Percentiles rank a stretch among this genome's conserved stretches.
These are phyloP conservation scores for Ecdyonurus torrentis DNA, from an alignment of 2,888 invertebrate species.

Conservation along the genomic window DNA sequence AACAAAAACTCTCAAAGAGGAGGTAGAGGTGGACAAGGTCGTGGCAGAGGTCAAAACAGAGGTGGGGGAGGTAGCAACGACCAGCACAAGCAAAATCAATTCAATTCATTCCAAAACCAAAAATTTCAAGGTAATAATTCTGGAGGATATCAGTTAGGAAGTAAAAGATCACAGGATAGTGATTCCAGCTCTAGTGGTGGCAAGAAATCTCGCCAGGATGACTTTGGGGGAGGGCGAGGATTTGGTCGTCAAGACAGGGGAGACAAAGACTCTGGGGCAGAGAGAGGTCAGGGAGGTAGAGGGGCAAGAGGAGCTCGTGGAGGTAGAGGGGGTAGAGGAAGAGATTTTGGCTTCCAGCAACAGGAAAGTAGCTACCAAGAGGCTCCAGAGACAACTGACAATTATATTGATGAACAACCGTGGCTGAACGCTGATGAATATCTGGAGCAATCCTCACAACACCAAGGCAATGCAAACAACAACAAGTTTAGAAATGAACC, in stretches of 20 bases:
- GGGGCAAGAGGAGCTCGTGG: conserved; percentile 8
- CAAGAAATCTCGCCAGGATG: neutral
- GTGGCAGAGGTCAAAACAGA: neutral
- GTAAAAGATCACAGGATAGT: neutral
- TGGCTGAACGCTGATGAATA: conserved; percentile 19
- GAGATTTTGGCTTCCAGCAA: neutral
- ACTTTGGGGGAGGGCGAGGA: neutral
- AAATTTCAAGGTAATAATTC: neutral
- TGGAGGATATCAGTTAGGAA: neutral
- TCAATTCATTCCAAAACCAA: neutral
- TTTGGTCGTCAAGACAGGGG: conserved; percentile 4
- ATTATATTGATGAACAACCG: conserved; percentile 27
- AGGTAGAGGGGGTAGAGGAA: conserved; percentile 8
- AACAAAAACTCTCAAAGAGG: conserved; percentile 12
- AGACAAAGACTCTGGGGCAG: conserved; percentile 5
- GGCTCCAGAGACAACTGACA: conserved; percentile 16
- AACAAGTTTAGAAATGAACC: neutral
- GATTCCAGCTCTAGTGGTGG: neutral
- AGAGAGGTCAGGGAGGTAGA: conserved; percentile 3
- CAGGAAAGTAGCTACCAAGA: conserved; percentile 11
- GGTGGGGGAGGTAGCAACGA: neutral
- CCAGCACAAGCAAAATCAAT: neutral
- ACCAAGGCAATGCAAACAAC: neutral
- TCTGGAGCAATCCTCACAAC: neutral
- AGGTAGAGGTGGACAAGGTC: neutral